phyloP scores from a whole-genome alignment of 2,797 vertebrate genomes.

The Merluccius polli region DNA sequence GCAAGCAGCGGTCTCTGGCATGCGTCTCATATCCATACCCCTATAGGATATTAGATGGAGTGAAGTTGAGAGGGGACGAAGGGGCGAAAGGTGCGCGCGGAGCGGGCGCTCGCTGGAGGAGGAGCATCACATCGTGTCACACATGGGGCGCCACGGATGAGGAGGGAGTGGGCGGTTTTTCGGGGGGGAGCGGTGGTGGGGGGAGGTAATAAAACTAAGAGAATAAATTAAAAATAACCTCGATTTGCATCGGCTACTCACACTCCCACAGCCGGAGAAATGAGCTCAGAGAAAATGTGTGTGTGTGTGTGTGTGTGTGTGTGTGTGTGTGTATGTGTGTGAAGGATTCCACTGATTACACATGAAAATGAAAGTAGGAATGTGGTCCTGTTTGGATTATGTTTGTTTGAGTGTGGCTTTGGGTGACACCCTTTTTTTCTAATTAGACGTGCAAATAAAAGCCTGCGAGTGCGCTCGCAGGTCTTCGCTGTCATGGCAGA shows the following conservation, averaged over 20 bases:
- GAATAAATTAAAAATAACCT: neutral
- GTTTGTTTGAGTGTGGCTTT: neutral
- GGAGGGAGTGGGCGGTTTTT: neutral
- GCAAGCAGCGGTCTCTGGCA: neutral
- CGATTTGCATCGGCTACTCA: neutral
- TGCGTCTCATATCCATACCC: neutral
- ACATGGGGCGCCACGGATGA: neutral
- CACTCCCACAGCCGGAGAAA: conserved; percentile 3
- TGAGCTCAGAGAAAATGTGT: conserved; percentile 2
- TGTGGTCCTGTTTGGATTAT: neutral
- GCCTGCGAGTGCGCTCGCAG: neutral
- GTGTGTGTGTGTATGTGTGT: too few species aligned
- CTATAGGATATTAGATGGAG: neutral
- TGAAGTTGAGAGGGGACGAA: neutral
- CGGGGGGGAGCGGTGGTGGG: too few species aligned
- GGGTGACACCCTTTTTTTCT: neutral
- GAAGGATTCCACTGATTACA: conserved; percentile 2
- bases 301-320: too few species aligned
- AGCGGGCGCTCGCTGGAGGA: neutral
- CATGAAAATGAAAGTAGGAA: conserved; percentile 3
- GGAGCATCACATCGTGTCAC: neutral
- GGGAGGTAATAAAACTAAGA: neutral
- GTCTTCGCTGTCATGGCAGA: neutral
- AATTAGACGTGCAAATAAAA: neutral
- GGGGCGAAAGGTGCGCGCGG: neutral